These are phyloP conservation scores for Drosophila gaucha DNA, from an alignment of 2,888 invertebrate species.

Conservation along the genomic window DNA sequence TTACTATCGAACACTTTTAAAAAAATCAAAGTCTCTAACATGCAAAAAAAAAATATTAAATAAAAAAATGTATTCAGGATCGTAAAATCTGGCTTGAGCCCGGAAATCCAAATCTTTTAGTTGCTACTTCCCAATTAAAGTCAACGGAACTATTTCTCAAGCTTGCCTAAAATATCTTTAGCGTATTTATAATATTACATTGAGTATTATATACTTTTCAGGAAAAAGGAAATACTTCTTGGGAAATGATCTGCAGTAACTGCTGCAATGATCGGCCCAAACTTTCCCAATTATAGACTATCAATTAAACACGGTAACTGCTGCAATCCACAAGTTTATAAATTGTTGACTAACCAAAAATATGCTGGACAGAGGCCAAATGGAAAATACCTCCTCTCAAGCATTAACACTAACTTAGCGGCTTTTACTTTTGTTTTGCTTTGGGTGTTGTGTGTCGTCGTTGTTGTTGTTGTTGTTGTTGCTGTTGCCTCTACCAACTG, in stretches of 20 bases:
- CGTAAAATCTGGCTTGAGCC: no score
- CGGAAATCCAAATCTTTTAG: no score
- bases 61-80: no score
- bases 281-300: slow-evolving; percentile 24
- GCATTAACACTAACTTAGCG: slow-evolving; percentile 72
- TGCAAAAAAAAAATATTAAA: no score
- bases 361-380: slow-evolving; percentile 44
- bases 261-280: neutral
- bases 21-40: no score
- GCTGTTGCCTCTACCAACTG: slow-evolving; percentile 47
- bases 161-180: no score
- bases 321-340: slow-evolving; percentile 37
- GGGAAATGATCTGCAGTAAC: neutral
- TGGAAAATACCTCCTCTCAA: slow-evolving; percentile 44
- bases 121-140: no score
- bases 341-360: slow-evolving; percentile 20
- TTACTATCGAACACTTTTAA: no score
- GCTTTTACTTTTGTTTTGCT: slow-evolving; percentile 72
- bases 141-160: no score
- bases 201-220: neutral
- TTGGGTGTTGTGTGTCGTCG: slow-evolving; percentile 23
- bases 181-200: no score
- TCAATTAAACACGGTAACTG: slow-evolving; percentile 47
- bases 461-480: slow-evolving; percentile 17
- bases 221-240: neutral